Evolutionary conservation across 2,888 invertebrate genomes (phyloP), one percentile per base, ranked within the genome.

Genomic region (Metellina segmentata): DNA sequence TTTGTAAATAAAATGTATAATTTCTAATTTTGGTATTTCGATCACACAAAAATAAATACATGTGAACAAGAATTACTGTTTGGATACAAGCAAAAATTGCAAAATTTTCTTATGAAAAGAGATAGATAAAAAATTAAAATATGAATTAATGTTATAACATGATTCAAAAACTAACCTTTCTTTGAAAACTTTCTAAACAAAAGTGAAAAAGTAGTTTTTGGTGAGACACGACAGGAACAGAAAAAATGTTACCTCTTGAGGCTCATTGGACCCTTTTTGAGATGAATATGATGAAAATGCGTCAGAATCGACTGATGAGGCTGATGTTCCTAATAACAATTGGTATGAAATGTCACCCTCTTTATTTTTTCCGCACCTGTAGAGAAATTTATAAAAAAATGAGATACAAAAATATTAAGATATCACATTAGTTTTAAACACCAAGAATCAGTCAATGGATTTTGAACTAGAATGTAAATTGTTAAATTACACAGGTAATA

Each of bases 271-370:
- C n/a, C 77, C 77, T 87, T 91, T 91, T 19, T 91, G 87, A n/a
- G 78, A 77, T 16, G 81, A 20, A 75, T 91, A 86, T 9, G 89
- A 79, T 9, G 92, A 92, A 19, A 83, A 86, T 2, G 77, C 34
- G 53, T 89, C 91, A 11, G 93, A 90, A 71, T 89, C 87, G 11
- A 85, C 85, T 7, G 90, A 89, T 6, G 93, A 92, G 34, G 89
- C 89, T 20, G 93, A 93, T 52, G 90, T 92, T 4, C 92, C 92
- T 11, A 92, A 69, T 7, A 93, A 51, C 61, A 93, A 82, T 51
- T 91, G 90, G 78, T 91, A 93, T 2, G 93, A 91, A 9, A 93
- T 88, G 69, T 93, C 93, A 34, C 88, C 92, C 19, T 93, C 93
- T 89, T 93, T 90, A 52, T 83, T 61, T 75, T 93, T 90, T 34